A percentile compares a stretch with the other conserved stretches of the same genome.
Conservation (phyloP, 2,113 vertebrate species). For the Plectropomus leopardus region DNA sequence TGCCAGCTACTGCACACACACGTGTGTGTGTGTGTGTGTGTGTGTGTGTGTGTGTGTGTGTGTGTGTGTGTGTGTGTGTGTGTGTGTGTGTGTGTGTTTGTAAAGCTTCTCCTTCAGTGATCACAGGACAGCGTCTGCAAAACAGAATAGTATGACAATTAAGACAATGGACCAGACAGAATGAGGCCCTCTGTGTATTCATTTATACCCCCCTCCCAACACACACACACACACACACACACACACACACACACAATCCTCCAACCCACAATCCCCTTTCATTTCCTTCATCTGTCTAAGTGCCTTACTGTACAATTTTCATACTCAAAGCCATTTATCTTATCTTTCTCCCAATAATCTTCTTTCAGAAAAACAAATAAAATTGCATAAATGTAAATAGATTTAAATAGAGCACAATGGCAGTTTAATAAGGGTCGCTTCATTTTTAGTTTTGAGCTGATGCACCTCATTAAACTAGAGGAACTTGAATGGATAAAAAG, state of each 20-base stretch:
- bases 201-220: neutral
- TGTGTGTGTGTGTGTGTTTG: neutral
- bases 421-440: neutral
- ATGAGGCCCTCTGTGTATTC: conserved; percentile 43
- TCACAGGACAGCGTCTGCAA: conserved; percentile 26
- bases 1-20: conserved; percentile 1
- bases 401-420: neutral
- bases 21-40: neutral
- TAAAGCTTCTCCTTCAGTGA: conserved; percentile 10
- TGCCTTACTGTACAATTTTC: neutral
- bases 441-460: neutral
- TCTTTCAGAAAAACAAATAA: neutral
- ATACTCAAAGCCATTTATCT: neutral
- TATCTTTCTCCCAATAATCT: neutral
- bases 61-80: conserved; percentile 33
- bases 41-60: conserved; percentile 1
- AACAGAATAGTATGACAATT: conserved; percentile 24
- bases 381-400: neutral
- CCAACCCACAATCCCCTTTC: neutral
- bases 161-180: conserved; percentile 47
- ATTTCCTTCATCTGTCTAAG: neutral
- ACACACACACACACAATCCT: neutral
- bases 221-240: neutral
- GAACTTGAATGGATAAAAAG: neutral
- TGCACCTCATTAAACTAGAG: neutral